Base-by-base conservation (phyloP, 2,888 invertebrate species). In the Mythimna loreyi region DNA sequence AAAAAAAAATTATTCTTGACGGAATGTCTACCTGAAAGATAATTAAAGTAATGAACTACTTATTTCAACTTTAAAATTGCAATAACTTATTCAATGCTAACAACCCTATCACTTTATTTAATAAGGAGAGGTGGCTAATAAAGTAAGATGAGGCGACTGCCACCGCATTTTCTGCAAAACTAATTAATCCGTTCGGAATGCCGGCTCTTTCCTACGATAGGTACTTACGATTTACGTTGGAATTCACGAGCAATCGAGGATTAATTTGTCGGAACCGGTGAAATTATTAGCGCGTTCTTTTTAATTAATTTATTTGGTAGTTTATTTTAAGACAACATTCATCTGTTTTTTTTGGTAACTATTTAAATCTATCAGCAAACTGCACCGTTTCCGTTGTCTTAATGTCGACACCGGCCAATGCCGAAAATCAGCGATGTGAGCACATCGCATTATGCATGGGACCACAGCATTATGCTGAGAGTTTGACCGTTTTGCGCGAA, bases 111-210 rank as follows among this genome's bases (percentile, higher is more conserved):
- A 59, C 50, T 59, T 74, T 78, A 68, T 74, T 68, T 74, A 74
- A 60, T 60, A 60, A 33, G 36, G 43, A 57, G 50, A 52, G 16
- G 19, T 62, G 47, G 13, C n/a, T 68, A 52, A 60, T 74, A 60
- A 79, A 75, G 68, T 69, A 74, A 68, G 57, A 55, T 25, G 56
- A 49, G 43, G 63, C 59, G 64, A 65, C 65, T 55, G 55, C 80
- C 53, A 50, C 75, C 75, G 36, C 80, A 56, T 78, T 79, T 75
- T 75, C 75, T 70, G 45, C 43, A 58, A 61, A 70, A 47, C 76
- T 80, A 80, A 80, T 80, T 77, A 75, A 80, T 80, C 55, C 43
- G 47, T 75, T 62, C 21, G 28, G 45, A 57, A 61, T 62, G 45
- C 61, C 33, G 16, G 64, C 64, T 58, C 50, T 67, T 62, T 64